Conservation (phyloP, 2,888 invertebrate species). For the Drosophila setosimentum region DNA sequence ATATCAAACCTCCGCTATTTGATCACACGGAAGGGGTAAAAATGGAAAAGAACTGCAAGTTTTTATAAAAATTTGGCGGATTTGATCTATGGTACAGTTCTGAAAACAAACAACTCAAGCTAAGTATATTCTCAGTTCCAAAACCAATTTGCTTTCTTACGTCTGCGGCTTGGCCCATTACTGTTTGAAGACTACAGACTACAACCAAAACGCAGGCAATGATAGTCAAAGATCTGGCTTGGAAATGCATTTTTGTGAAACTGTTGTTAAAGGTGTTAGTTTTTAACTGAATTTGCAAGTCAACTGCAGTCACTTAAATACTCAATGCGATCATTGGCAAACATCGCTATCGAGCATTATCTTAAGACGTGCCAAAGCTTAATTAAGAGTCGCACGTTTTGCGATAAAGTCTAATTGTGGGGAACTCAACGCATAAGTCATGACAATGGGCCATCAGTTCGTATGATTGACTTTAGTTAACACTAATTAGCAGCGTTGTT, state of each 20-base stretch:
- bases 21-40: neutral
- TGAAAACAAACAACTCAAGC: neutral
- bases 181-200: conserved; percentile 12
- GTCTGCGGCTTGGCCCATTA: neutral
- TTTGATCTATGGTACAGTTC: neutral
- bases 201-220: conserved; percentile 12
- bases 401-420: neutral
- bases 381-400: conserved; percentile 2
- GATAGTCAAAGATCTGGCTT: conserved; percentile 6
- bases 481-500: neutral
- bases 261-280: neutral
- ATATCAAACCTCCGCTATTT: neutral
- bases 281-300: conserved; percentile 11
- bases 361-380: conserved; percentile 14
- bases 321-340: neutral
- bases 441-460: neutral
- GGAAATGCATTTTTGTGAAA: conserved; percentile 24
- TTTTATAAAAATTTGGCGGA: rapidly evolving
- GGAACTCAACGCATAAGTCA: neutral
- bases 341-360: neutral
- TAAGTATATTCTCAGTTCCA: neutral
- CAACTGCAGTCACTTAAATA: conserved; percentile 22
- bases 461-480: neutral
- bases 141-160: conserved; percentile 1
- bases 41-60: rapidly evolving